These are phyloP conservation scores for Albula glossodonta DNA, from an alignment of 2,113 vertebrate species.

Conservation along the genomic window DNA sequence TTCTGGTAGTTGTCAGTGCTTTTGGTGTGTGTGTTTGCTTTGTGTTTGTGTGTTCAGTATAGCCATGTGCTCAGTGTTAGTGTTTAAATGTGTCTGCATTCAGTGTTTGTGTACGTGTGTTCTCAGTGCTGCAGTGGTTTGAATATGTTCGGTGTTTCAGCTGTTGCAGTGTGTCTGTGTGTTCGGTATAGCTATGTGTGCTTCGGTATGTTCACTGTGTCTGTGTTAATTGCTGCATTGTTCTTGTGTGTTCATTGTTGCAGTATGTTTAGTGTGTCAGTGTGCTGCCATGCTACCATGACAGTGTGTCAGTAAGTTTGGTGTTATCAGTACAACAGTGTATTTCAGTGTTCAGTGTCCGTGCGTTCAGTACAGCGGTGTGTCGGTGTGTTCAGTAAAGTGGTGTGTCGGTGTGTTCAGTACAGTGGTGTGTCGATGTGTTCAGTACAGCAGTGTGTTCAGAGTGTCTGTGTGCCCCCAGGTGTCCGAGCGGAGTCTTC, in stretches of 20 bases:
- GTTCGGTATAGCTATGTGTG: too few species aligned
- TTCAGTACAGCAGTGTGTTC: neutral
- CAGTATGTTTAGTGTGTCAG: too few species aligned
- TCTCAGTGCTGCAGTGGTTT: too few species aligned
- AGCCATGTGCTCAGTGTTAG: neutral
- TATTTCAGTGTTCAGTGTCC: neutral
- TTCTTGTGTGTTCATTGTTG: too few species aligned
- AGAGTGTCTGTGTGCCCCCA: slow-evolving; percentile 43
- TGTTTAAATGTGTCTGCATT: neutral
- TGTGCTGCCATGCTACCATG: too few species aligned
- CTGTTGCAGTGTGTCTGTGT: too few species aligned
- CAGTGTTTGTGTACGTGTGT: too few species aligned
- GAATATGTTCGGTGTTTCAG: too few species aligned
- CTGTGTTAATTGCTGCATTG: too few species aligned
- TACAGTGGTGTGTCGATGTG: neutral
- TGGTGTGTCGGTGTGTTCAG: neutral
- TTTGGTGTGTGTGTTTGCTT: neutral
- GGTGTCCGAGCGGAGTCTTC: slow-evolving; percentile 83
- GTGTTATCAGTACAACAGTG: too few species aligned
- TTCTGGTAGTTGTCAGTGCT: neutral
- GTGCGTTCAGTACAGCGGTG: neutral
- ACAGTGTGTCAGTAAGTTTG: too few species aligned
- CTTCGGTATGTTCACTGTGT: too few species aligned
- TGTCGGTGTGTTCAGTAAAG: neutral
- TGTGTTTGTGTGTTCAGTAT: neutral